Conservation (phyloP, 2,888 invertebrate species). For the Diachrysia chrysitis region DNA sequence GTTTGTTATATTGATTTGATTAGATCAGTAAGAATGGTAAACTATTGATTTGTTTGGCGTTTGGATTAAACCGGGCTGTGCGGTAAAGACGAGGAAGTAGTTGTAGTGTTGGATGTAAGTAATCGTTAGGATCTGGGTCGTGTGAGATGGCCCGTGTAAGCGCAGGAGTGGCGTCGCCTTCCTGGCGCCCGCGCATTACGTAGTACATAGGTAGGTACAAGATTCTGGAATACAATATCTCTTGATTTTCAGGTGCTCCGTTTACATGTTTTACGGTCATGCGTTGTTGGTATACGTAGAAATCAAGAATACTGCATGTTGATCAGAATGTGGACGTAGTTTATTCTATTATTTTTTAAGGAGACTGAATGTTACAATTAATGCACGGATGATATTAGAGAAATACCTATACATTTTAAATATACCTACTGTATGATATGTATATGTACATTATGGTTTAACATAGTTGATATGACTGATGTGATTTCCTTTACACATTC, state of each 20-base stretch:
- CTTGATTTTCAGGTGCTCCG: too few relatives aligned
- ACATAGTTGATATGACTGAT: too few relatives aligned
- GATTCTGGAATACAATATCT: neutral
- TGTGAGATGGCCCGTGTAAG: slow-evolving; percentile 71
- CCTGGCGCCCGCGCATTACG: slow-evolving; percentile 64
- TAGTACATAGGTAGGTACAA: slow-evolving; percentile 7
- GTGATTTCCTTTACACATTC: too few relatives aligned
- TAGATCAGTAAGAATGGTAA: neutral
- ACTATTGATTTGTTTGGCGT: slow-evolving; percentile 46
- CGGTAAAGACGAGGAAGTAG: slow-evolving; percentile 73
- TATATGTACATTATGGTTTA: too few relatives aligned
- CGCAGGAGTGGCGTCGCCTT: slow-evolving; percentile 69
- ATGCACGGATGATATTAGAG: too few relatives aligned
- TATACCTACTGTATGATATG: too few relatives aligned
- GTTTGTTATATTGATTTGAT: neutral
- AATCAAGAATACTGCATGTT: too few relatives aligned
- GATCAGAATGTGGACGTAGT: too few relatives aligned
- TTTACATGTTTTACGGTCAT: neutral
- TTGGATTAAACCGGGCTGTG: slow-evolving; percentile 55
- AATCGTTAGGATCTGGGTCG: slow-evolving; percentile 73
- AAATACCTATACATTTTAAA: too few relatives aligned
- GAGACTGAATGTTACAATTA: too few relatives aligned
- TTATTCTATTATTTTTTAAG: too few relatives aligned
- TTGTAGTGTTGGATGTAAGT: slow-evolving; percentile 50
- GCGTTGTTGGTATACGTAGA: neutral